phyloP scores from a whole-genome alignment of 2,113 vertebrate species.

The Accipiter cooperii region DNA sequence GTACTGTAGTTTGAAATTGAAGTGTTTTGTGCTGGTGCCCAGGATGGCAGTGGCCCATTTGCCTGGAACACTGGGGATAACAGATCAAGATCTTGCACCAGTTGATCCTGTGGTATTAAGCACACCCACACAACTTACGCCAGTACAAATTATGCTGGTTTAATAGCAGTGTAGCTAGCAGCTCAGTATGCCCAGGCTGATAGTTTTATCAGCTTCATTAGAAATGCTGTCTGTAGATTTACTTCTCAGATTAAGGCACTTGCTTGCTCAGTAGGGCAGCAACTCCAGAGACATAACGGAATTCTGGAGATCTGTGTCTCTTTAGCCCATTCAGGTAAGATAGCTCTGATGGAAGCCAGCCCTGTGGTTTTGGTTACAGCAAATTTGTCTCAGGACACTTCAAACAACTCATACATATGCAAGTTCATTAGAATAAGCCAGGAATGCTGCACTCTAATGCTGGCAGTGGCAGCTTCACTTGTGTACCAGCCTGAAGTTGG shows the following conservation, averaged over 20 bases:
- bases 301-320: neutral
- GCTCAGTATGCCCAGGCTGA: neutral
- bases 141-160: neutral
- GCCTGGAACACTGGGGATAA: neutral
- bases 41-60: neutral
- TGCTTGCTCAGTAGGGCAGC: neutral
- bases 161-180: neutral
- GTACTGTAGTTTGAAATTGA: neutral
- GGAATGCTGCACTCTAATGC: neutral
- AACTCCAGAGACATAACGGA: neutral
- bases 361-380: neutral
- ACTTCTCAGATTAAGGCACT: neutral
- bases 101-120: neutral
- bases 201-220: neutral
- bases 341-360: neutral
- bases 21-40: neutral
- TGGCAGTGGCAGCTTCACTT: neutral
- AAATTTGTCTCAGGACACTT: neutral
- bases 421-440: neutral
- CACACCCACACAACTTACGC: neutral
- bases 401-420: neutral
- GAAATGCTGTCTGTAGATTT: neutral
- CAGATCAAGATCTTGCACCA: neutral
- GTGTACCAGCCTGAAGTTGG: neutral
- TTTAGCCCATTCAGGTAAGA: neutral